Conservation (phyloP, 2,888 invertebrate genomes). For the Theristus sp. region DNA sequence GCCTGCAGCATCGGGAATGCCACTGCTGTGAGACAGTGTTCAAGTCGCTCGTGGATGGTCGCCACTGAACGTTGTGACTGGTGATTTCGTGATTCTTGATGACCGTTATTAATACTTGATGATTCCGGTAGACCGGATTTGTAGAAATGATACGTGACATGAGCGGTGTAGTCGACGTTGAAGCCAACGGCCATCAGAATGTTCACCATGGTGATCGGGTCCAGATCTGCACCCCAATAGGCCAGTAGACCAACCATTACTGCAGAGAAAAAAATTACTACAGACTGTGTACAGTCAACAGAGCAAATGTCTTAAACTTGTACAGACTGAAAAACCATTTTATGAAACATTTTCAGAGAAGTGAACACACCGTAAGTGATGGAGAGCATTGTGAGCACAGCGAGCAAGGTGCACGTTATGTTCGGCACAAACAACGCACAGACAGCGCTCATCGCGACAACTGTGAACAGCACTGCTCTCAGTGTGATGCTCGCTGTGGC, state of each 20-base stretch:
- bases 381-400: not conserved
- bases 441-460: not conserved
- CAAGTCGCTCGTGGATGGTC: not conserved
- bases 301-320: too few relatives aligned
- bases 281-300: too few relatives aligned
- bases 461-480: not conserved
- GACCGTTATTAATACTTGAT: not conserved
- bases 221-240: conserved; percentile 25
- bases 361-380: not conserved
- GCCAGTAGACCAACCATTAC: conserved; percentile 22
- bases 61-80: not conserved
- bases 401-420: not conserved
- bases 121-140: too few relatives aligned
- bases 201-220: conserved; percentile 24
- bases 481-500: not conserved
- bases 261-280: conserved; percentile 8
- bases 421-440: not conserved
- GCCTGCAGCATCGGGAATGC: conserved; percentile 19
- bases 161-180: not conserved
- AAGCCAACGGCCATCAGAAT: not conserved
- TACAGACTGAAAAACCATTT: too few relatives aligned
- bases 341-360: too few relatives aligned
- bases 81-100: not conserved
- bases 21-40: conserved; percentile 22
- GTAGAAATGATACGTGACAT: not conserved